These are phyloP conservation scores for rabbit (Oryctolagus cuniculus) DNA, from an alignment of 2,113 vertebrate species.

Conservation along the genomic window mOryCun1.1 NC_091434.1:119588501-119589000, in stretches of 20 bases:
- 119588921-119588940: not conserved
- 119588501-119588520: not conserved
- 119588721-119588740: not conserved
- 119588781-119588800: no score
- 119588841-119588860: no score
- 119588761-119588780: not conserved
- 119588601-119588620: not conserved
- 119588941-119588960: not conserved
- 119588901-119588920: not conserved
- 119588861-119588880: no score
- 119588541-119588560: not conserved
- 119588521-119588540: not conserved
- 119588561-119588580: not conserved
- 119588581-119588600: not conserved
- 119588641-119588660: not conserved
- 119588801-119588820: no score
- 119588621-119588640: not conserved
- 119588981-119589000: not conserved
- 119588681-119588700: not conserved
- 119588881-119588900: not conserved
- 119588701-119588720: not conserved
- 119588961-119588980: not conserved
- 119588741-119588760: not conserved
- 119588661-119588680: not conserved
- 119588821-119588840: no score